phyloP scores from a whole-genome alignment of 2,797 vertebrate genomes.

The Numenius phaeopus region DNA sequence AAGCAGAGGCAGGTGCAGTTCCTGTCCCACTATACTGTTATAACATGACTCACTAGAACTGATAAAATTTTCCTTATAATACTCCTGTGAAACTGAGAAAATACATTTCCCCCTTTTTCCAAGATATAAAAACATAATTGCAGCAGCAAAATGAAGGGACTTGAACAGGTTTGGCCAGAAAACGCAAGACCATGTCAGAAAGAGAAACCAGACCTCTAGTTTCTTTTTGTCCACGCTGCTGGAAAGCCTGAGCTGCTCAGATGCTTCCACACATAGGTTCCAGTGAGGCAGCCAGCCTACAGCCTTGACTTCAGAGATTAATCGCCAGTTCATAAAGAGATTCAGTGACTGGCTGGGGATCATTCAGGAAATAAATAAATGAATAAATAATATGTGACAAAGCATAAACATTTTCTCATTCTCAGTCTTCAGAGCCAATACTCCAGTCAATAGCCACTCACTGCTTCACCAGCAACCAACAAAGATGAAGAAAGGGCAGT shows the following conservation, averaged over 20 bases:
- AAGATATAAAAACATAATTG: background rate
- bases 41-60: background rate
- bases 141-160: background rate
- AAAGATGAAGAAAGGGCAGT: background rate
- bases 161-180: background rate
- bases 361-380: background rate
- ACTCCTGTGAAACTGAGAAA: background rate
- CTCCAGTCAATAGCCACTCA: background rate
- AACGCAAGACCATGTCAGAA: background rate
- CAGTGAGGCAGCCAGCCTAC: background rate
- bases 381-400: background rate
- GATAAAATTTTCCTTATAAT: background rate
- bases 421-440: background rate
- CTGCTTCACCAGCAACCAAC: background rate
- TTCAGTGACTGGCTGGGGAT: background rate
- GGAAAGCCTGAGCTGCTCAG: background rate
- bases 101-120: background rate
- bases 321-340: background rate
- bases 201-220: background rate
- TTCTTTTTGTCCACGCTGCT: background rate
- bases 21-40: background rate
- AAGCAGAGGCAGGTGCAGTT: background rate
- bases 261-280: background rate
- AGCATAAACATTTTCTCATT: background rate
- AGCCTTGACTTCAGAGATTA: background rate